Evolutionary conservation across 1,140 invertebrate genomes (phyloP), one percentile per base, ranked within the genome.

Genomic region (Holotrichia oblita): DNA sequence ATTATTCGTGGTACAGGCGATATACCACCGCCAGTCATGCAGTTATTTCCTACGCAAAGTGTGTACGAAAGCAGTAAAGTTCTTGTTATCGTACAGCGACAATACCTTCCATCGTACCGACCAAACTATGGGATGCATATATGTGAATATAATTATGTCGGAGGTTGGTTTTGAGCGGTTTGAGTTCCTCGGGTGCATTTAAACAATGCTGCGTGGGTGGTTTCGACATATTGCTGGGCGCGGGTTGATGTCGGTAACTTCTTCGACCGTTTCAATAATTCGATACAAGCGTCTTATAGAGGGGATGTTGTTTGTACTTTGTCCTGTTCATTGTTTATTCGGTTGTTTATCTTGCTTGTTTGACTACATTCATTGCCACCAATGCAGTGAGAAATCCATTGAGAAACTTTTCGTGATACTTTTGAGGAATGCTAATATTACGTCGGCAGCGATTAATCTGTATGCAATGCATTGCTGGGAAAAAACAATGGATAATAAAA

Each of bases 141-240:
- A 78, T 78, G 77, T 78, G 77, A 78, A 78, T 78, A 78, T 78
- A 78, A 78, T 78, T 78, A 78, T 40, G 40, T 24, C 40, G 61
- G 41, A 42, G 61, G 64, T 34, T 44, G 61, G 77, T 72, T 72
- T 20, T 22, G 64, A 41, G 34, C 61, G 41, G 27, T 34, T 41
- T 22, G n/a, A 14, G 61, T 6, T 61, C 20, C 34, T 61, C 77
- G 24, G 40, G 59, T 44, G 34, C 41, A 69, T 44, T 61, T 9
- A 73, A 40, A 78, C 61, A 78, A 78, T 72, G 41, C 77, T 17
- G 41, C 42, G 77, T 78, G 77, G 77, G 77, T 78, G 77, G 77
- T 72, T 61, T 55, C 48, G 48, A 17, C 22, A 40, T 77, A 40
- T 22, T 55, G 48, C 48, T 17, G 27, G 27, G 17, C 48, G 17